These are phyloP conservation scores for Anoplius nigerrimus DNA, from an alignment of 2,888 invertebrate species.

Conservation along the genomic window DNA sequence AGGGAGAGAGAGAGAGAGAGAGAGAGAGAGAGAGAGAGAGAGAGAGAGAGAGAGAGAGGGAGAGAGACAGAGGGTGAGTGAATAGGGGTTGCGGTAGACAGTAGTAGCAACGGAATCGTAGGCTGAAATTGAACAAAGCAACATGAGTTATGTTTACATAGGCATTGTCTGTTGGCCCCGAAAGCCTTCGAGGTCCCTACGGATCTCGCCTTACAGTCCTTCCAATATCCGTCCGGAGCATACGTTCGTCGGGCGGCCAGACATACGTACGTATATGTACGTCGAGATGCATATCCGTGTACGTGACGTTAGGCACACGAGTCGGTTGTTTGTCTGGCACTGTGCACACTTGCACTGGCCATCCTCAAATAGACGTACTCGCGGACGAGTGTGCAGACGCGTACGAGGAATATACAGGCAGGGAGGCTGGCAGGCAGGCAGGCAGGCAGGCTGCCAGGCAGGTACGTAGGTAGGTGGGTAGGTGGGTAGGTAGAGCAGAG, in stretches of 20 bases:
- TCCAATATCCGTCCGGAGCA: slow-evolving; percentile 15
- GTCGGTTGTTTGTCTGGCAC: slow-evolving; percentile 1
- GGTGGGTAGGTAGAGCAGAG: too few species aligned
- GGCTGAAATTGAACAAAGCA: slow-evolving; percentile 58
- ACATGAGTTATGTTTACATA: slow-evolving; percentile 59
- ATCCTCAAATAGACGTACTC: slow-evolving; percentile 4
- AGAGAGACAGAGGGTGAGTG: too few species aligned
- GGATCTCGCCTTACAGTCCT: slow-evolving; percentile 24
- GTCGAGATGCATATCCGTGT: background rate
- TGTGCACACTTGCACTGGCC: slow-evolving; percentile 4
- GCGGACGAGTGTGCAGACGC: slow-evolving; percentile 4
- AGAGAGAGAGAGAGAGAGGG: slow-evolving; percentile 17
- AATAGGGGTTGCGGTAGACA: slow-evolving; percentile 1
- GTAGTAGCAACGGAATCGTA: slow-evolving; percentile 25
- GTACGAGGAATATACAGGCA: background rate
- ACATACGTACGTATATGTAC: background rate
- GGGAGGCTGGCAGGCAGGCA: too few species aligned
- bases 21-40: slow-evolving; percentile 28
- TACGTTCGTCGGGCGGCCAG: slow-evolving; percentile 10
- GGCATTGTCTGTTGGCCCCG: slow-evolving; percentile 47
- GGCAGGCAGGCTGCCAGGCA: background rate
- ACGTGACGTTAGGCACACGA: background rate
- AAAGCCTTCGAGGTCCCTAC: slow-evolving; percentile 32
- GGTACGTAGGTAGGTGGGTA: too few species aligned
- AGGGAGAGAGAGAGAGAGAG: too few species aligned